Percentiles rank a stretch among this genome's conserved stretches.
phyloP scores from a whole-genome alignment of 1,140 invertebrate species.

The Halotydeus destructor region DNA sequence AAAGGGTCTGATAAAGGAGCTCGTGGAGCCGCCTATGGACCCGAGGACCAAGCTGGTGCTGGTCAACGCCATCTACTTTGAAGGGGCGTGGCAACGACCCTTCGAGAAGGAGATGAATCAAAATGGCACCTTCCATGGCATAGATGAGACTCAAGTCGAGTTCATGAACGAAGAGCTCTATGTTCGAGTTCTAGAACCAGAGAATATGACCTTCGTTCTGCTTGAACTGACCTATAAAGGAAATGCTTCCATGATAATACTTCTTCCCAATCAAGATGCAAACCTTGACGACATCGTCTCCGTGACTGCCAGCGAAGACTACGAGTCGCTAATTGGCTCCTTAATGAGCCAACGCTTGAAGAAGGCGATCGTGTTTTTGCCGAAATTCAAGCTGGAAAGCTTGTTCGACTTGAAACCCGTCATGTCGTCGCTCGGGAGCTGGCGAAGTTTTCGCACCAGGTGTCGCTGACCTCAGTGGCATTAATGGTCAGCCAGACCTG shows the following conservation, averaged over 20 bases:
- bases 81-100: not conserved
- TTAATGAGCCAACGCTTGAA: too few relatives aligned
- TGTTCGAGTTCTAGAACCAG: not conserved
- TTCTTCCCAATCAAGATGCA: conserved; percentile 1
- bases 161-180: not conserved
- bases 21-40: not conserved
- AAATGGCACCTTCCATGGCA: not conserved
- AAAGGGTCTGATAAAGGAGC: not conserved
- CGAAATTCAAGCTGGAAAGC: not conserved
- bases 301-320: not conserved
- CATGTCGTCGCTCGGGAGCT: conserved; percentile 3
- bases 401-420: conserved; percentile 1
- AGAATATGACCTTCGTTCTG: not conserved
- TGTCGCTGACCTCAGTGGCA: conserved; percentile 5
- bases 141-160: not conserved
- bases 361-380: not conserved
- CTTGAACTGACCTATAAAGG: not conserved
- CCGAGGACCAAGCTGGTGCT: not conserved
- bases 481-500: conserved; percentile 1
- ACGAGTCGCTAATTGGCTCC: not conserved
- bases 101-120: not conserved
- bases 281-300: not conserved
- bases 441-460: not conserved
- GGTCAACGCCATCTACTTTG: not conserved
- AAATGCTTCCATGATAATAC: conserved; percentile 1